Evolutionary conservation across 2,888 invertebrate genomes (phyloP), one percentile per base, ranked within the genome.

Genomic region (Nemoura dubitans): DNA sequence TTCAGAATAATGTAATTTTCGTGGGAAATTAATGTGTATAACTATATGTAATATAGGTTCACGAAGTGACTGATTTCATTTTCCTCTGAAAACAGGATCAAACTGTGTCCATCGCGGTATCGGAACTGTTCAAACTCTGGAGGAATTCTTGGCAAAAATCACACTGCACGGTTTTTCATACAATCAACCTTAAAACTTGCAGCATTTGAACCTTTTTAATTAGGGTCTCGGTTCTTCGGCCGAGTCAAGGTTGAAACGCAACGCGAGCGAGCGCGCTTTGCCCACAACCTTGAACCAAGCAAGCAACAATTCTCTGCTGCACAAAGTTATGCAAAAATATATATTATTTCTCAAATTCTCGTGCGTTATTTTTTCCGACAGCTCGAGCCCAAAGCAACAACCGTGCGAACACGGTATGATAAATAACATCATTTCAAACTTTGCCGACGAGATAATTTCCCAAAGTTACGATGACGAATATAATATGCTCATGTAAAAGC

Each of bases 361-460:
- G 59, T 59, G 59, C 59, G 14, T 10, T 2, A 59, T 59, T 16
- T 59, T 59, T 36, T 59, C 14, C 59, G 59, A 59, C 59, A 59
- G 59, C 59, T 14, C 59, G 21, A 59, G 59, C 59, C 59, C 59
- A 16, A 59, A 59, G 59, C 59, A 59, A 59, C 59, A 59, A 59
- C 59, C 59, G 59, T 59, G 59, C 21, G 59, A 59, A 59, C 59
- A 59, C 59, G 59, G n/a, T n/a, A n/a, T n/a, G n/a, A 59, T 59
- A 59, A 59, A 7, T 7, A 59, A 59, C 21, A 59, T 7, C 59
- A 21, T 59, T 59, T 59, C 59, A 59, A 59, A 59, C 59, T 1
- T 59, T 21, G 3, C 21, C 3, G 14, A 59, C 59, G 14, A 3
- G 59, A 59, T 3, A 59, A 59, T 59, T 59, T 59, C 59, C 59